Evolutionary conservation across 2,797 vertebrate genomes (phyloP).

Genomic region (Heliangelus exortis): DNA sequence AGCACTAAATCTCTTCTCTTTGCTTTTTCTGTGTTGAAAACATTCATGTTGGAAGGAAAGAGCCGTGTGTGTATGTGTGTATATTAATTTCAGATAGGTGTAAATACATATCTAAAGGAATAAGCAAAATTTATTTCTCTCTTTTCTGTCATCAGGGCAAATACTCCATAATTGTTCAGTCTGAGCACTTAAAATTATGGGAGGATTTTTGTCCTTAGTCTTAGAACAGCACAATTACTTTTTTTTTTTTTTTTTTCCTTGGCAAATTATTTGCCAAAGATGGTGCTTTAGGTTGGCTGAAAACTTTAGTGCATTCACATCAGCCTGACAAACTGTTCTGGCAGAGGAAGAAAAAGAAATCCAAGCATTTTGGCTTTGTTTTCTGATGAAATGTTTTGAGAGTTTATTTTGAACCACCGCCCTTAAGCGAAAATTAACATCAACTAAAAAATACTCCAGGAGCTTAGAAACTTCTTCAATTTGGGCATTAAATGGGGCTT

Average conservation of each 20-base stretch:
- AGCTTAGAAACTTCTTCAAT: background rate
- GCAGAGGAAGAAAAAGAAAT: conserved; percentile 40
- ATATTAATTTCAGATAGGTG: conserved; percentile 31
- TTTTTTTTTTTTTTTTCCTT: background rate
- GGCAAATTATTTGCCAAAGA: conserved; percentile 15
- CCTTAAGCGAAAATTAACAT: conserved; percentile 18
- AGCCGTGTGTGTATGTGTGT: background rate
- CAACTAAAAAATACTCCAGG: background rate
- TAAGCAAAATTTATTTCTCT: conserved; percentile 23
- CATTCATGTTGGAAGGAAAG: conserved; percentile 35
- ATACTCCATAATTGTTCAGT: background rate
- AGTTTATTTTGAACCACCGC: conserved; percentile 44
- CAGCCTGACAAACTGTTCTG: conserved; percentile 14
- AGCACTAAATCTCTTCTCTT: conserved; percentile 73
- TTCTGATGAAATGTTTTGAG: conserved; percentile 42
- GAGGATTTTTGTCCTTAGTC: conserved; percentile 12
- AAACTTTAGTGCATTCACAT: conserved; percentile 31
- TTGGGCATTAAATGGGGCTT: conserved; percentile 16
- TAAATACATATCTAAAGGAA: conserved; percentile 24
- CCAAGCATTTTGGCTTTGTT: conserved; percentile 18
- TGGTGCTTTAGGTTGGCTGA: background rate
- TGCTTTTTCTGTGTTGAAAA: conserved; percentile 72
- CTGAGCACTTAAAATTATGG: background rate
- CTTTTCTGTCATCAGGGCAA: background rate
- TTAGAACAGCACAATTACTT: background rate